Conservation (phyloP, 2,888 invertebrate species). For the Coecobrya sp. region DNA sequence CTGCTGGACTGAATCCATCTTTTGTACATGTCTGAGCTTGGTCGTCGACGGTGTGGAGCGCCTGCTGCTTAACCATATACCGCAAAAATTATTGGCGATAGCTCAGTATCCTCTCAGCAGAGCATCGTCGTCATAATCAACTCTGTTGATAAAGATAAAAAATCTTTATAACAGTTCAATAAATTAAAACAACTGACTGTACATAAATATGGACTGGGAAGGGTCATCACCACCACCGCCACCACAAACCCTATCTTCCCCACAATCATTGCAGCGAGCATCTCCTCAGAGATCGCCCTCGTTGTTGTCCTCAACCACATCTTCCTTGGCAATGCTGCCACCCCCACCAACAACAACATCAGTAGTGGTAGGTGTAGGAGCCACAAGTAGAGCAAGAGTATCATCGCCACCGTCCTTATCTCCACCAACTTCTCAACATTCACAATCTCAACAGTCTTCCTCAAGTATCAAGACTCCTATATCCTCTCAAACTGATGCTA, state of each 20-base stretch:
- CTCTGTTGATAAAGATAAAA: slow-evolving; percentile 44
- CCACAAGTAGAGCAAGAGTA: slow-evolving; percentile 75
- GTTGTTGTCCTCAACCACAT: slow-evolving; percentile 44
- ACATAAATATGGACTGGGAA: slow-evolving; percentile 75
- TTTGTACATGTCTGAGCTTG: slow-evolving; percentile 60
- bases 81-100: slow-evolving; percentile 75
- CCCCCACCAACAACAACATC: slow-evolving; percentile 68
- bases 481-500: slow-evolving; percentile 55
- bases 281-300: slow-evolving; percentile 76
- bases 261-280: slow-evolving; percentile 68
- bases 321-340: slow-evolving; percentile 66
- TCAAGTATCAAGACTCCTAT: slow-evolving; percentile 30
- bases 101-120: slow-evolving; percentile 35
- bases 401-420: slow-evolving; percentile 62
- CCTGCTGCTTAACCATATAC: slow-evolving; percentile 65
- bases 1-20: slow-evolving; percentile 53
- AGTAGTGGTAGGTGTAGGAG: slow-evolving; percentile 29
- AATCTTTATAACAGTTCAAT: slow-evolving; percentile 53
- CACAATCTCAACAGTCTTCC: slow-evolving; percentile 67
- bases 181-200: slow-evolving; percentile 51
- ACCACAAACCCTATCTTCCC: slow-evolving; percentile 65
- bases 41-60: slow-evolving; percentile 42
- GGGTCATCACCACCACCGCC: slow-evolving; percentile 69
- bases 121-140: slow-evolving; percentile 42
- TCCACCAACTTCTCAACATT: slow-evolving; percentile 68